Evolutionary conservation across 1,140 invertebrate species (phyloP).

Genomic region (Cheumatopsyche charites): DNA sequence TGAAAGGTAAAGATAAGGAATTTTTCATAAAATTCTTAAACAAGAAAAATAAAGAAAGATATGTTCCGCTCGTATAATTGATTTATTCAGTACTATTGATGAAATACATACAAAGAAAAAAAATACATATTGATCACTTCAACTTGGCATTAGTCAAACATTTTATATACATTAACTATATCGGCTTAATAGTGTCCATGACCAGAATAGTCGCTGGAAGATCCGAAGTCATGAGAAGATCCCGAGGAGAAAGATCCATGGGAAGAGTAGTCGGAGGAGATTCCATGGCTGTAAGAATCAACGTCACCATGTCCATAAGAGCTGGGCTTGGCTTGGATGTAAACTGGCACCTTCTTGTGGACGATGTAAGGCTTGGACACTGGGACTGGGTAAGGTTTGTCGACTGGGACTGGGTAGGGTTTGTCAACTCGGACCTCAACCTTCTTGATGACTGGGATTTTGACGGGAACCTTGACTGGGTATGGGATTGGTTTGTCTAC

Average conservation of each 20-base stretch:
- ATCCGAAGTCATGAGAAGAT: constrained; percentile 18
- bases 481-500: constrained; percentile 46
- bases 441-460: constrained; percentile 43
- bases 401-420: constrained; percentile 45
- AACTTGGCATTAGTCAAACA: constrained; percentile 13
- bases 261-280: not conserved
- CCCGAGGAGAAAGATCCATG: not conserved
- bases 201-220: constrained; percentile 20
- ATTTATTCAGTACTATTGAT: not conserved
- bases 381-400: constrained; percentile 35
- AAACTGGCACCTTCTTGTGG: constrained; percentile 44
- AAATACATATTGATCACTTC: constrained; percentile 13
- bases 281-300: constrained; percentile 7
- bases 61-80: not conserved
- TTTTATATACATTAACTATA: not conserved
- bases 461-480: constrained; percentile 47
- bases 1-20: too few relatives aligned
- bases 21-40: too few relatives aligned
- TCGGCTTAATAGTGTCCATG: constrained; percentile 23
- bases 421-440: constrained; percentile 43
- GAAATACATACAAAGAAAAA: not conserved
- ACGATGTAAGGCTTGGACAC: constrained; percentile 45
- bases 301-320: constrained; percentile 8
- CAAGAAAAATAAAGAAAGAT: not conserved
- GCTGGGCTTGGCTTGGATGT: constrained; percentile 30